Base-by-base conservation (phyloP, 2,113 vertebrate species). In the Caranx ignobilis region DNA sequence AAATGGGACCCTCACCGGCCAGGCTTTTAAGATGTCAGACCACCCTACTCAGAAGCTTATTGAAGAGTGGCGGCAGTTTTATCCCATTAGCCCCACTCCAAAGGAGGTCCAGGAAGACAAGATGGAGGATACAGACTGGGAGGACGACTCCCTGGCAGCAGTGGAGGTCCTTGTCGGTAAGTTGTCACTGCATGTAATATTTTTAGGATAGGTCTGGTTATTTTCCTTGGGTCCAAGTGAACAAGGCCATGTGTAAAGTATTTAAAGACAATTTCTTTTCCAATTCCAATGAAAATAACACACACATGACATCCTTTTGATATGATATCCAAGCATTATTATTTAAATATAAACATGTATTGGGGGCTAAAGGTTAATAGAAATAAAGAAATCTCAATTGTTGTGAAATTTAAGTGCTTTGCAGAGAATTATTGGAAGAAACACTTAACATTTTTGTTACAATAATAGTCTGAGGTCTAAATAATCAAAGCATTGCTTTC, bases 51-150 rank as follows among this genome's bases (percentile, higher is more conserved):
- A 99, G 92, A 99, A 99, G 93, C 94, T 99, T 68, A 98, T 99
- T 70, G 96, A 98, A 84, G 98, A 99, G 95, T 99, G 98, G 98
- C 97, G 98, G 88, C 98, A 99, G 62, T 99, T 99, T 89, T 99
- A 99, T 93, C 97, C 98, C 67, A 97, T 99, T 84, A 96, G 96
- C 26, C 97, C 97, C 35, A 96, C 94, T 90, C 90, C 96, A 83
- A 99, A 98, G 90, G 96, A 97, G 74, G 94, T 95, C 41, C 95
- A 94, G 62, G 97, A 99, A 76, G 98, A 99, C 55, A 99, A 97
- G 86, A 95, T 97, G 86, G 97, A 99, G 76, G 97, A 98, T 62
- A 94, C 96, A 75, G 97, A 99, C 84, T 99, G 98, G 98, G 98
- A 99, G 92, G 98, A 99, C 54, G 98, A 99, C 92, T 98, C 98